Conservation (phyloP, 1,140 invertebrate species). For the Aleiodes sp. region DNA sequence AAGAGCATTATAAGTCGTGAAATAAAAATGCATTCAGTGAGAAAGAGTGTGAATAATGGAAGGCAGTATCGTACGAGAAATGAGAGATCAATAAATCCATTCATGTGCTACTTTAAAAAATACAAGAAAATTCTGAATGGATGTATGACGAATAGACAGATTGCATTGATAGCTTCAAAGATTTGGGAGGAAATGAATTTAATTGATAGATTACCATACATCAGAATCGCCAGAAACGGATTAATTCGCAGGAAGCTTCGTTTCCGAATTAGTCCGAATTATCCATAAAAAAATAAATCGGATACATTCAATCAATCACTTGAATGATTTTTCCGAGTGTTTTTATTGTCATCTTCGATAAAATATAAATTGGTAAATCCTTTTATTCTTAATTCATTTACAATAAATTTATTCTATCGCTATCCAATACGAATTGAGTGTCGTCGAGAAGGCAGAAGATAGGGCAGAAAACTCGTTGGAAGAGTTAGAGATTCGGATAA, state of each 20-base stretch:
- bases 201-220: slow-evolving; percentile 34
- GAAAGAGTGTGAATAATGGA: background rate
- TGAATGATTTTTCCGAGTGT: no score
- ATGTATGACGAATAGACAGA: slow-evolving; percentile 38
- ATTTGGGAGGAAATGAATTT: slow-evolving; percentile 43
- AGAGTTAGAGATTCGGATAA: background rate
- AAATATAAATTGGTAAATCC: no score
- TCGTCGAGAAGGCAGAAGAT: background rate
- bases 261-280: slow-evolving; percentile 25
- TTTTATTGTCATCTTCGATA: no score
- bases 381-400: no score
- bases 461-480: background rate
- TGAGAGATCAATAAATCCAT: slow-evolving; percentile 42
- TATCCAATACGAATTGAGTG: background rate
- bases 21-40: slow-evolving; percentile 2
- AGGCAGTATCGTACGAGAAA: slow-evolving; percentile 14
- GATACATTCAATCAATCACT: no score
- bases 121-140: slow-evolving; percentile 29
- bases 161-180: slow-evolving; percentile 43
- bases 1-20: background rate
- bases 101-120: slow-evolving; percentile 42
- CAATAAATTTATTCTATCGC: background rate
- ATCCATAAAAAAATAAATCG: no score
- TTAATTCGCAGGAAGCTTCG: slow-evolving; percentile 32
- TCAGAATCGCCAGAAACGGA: slow-evolving; percentile 34